These are phyloP conservation scores for Girardinichthys multiradiatus DNA, from an alignment of 2,113 vertebrate genomes.

Conservation along the genomic window DNA sequence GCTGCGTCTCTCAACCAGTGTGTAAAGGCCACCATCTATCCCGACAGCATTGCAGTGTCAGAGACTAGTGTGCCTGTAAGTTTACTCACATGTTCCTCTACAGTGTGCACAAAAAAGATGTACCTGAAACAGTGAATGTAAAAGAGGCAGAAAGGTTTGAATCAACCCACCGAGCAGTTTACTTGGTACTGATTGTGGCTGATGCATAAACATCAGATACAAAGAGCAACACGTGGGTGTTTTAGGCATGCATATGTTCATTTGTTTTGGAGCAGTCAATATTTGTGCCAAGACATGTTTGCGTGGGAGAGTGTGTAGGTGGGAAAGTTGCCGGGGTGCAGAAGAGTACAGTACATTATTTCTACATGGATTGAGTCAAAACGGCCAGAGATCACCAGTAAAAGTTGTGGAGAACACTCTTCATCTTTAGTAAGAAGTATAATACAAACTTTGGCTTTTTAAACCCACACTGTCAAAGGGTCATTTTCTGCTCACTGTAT, in stretches of 20 bases:
- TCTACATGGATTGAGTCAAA: conserved; percentile 41
- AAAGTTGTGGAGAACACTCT: conserved; percentile 8
- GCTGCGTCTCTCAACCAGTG: conserved; percentile 88
- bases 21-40: conserved; percentile 87
- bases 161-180: conserved; percentile 39
- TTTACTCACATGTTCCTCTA: conserved; percentile 6
- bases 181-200: conserved; percentile 50
- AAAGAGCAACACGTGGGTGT: conserved; percentile 63
- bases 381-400: conserved; percentile 35
- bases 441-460: conserved; percentile 6
- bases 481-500: conserved; percentile 2
- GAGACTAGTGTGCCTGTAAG: conserved; percentile 89
- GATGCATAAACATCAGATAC: conserved; percentile 76
- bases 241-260: conserved; percentile 66
- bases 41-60: conserved; percentile 95
- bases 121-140: conserved; percentile 38
- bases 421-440: background rate
- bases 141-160: conserved; percentile 34
- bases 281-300: conserved; percentile 75
- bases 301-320: conserved; percentile 70
- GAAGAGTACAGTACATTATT: conserved; percentile 35
- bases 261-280: conserved; percentile 57
- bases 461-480: conserved; percentile 6
- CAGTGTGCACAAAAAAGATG: background rate
- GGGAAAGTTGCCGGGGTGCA: conserved; percentile 71